phyloP scores from a whole-genome alignment of 2,797 vertebrate genomes.

The Champsocephalus gunnari region DNA sequence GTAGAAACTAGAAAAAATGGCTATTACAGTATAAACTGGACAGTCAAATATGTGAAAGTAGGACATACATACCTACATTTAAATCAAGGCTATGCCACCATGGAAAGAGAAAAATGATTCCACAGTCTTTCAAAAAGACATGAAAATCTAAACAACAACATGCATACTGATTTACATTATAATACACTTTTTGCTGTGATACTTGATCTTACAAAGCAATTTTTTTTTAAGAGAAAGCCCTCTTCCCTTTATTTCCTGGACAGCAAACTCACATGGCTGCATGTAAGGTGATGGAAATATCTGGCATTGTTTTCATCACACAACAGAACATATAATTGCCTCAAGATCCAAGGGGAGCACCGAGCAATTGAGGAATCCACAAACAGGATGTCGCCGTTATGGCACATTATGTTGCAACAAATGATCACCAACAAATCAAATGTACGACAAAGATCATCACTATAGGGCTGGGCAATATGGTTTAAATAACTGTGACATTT shows the following conservation, averaged over 20 bases:
- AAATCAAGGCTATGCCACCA: constrained; percentile 70
- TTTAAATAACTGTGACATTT: constrained; percentile 14
- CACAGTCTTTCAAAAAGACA: constrained; percentile 58
- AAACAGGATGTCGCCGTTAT: constrained; percentile 13
- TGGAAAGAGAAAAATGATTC: constrained; percentile 66
- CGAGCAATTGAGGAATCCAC: constrained; percentile 37
- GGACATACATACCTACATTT: constrained; percentile 68
- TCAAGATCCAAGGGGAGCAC: constrained; percentile 45
- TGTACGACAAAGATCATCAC: constrained; percentile 17
- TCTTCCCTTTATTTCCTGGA: constrained; percentile 38
- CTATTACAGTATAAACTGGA: constrained; percentile 75
- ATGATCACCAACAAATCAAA: constrained; percentile 21
- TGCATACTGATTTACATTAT: constrained; percentile 81
- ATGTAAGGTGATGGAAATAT: constrained; percentile 37
- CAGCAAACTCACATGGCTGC: constrained; percentile 38
- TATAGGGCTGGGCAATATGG: neutral
- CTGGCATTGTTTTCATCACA: constrained; percentile 36
- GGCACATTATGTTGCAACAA: constrained; percentile 11
- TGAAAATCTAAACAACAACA: constrained; percentile 71
- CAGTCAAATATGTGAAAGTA: constrained; percentile 73
- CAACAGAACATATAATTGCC: constrained; percentile 25
- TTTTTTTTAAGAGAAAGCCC: constrained; percentile 59
- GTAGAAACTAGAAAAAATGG: constrained; percentile 81
- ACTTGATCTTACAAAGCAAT: constrained; percentile 63
- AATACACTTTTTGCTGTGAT: constrained; percentile 75